Conservation (phyloP, 1,140 invertebrate species). For the Rhagoletis zephyria region DNA sequence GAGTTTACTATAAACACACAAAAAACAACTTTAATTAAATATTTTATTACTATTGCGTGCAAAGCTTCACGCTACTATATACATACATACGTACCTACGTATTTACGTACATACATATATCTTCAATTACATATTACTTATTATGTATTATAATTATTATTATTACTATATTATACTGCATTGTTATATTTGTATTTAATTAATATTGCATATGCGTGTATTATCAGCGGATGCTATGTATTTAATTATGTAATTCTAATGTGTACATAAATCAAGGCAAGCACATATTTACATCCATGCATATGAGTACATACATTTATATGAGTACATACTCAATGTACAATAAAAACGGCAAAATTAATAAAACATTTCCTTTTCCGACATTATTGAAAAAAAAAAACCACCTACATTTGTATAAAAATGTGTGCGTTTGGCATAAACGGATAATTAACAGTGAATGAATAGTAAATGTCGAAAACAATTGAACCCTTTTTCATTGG, state of each 20-base stretch:
- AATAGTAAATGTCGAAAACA: not conserved
- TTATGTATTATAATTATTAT: conserved; percentile 26
- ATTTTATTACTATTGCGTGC: conserved; percentile 14
- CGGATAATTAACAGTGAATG: not conserved
- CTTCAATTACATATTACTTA: not conserved
- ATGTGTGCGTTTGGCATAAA: not conserved
- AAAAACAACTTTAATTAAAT: not conserved
- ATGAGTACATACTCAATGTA: not conserved
- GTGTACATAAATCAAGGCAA: not conserved
- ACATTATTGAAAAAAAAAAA: not conserved
- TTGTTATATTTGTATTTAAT: conserved; percentile 15
- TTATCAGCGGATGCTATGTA: not conserved
- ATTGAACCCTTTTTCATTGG: too few relatives aligned
- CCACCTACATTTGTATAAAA: too few relatives aligned
- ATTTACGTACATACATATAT: not conserved
- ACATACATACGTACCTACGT: not conserved
- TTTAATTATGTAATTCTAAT: not conserved
- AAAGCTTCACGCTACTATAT: not conserved
- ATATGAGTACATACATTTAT: not conserved
- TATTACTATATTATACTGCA: conserved; percentile 8
- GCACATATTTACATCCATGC: not conserved
- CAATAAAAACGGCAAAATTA: too few relatives aligned
- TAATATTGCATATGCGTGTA: not conserved
- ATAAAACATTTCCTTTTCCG: conserved; percentile 36
- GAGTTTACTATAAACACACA: not conserved